Evolutionary conservation across 2,888 invertebrate species (phyloP).

Genomic region (Melinaea marsaeus): DNA sequence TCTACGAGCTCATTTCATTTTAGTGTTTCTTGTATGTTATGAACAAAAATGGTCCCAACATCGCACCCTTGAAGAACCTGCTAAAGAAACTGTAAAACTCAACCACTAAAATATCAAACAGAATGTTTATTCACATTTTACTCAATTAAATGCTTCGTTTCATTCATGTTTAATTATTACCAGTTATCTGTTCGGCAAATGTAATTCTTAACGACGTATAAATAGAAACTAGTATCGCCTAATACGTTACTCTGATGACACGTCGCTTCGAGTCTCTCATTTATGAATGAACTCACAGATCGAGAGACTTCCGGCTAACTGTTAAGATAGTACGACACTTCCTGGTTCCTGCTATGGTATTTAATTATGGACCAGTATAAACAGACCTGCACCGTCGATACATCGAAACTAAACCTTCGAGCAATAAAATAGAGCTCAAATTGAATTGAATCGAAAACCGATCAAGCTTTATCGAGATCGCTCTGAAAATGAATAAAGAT

Average conservation of each 20-base stretch:
- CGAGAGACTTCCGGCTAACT: conserved; percentile 76
- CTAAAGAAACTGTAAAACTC: no score
- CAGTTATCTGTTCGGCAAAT: conserved; percentile 44
- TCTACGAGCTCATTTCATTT: no score
- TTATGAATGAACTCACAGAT: conserved; percentile 78
- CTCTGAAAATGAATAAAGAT: conserved; percentile 74
- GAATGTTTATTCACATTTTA: conserved; percentile 66
- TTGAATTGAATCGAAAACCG: conserved; percentile 42
- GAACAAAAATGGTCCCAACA: no score
- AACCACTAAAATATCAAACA: no score
- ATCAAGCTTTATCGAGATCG: conserved; percentile 70
- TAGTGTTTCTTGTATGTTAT: no score
- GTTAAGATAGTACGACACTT: conserved; percentile 78
- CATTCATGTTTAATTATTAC: conserved; percentile 72
- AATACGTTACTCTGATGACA: conserved; percentile 59
- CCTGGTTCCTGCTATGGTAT: conserved; percentile 77
- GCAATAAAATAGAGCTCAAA: conserved; percentile 47
- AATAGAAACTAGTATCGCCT: conserved; percentile 55
- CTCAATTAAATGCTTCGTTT: conserved; percentile 71
- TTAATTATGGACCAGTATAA: conserved; percentile 71
- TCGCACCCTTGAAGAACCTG: no score
- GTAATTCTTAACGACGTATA: conserved; percentile 44
- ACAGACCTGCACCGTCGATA: conserved; percentile 47
- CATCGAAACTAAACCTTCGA: conserved; percentile 41
- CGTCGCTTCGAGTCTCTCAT: conserved; percentile 64